phyloP scores from a whole-genome alignment of 2,113 vertebrate species.

The Cromileptes altivelis region DNA sequence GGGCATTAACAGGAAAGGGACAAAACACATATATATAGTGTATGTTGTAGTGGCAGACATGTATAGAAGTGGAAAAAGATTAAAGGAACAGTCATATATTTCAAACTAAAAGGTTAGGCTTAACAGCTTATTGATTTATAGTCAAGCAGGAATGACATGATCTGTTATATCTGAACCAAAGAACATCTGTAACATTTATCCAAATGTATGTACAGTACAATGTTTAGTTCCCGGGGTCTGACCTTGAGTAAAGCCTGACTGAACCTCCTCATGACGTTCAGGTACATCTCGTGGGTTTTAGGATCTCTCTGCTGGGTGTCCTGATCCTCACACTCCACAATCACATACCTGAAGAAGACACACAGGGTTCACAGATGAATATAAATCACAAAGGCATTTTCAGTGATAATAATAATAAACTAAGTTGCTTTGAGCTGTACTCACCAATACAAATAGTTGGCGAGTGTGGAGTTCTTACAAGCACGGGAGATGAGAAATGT shows the following conservation, averaged over 20 bases:
- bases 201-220: neutral
- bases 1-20: no score
- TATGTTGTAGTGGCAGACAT: neutral
- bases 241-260: conserved; percentile 98
- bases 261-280: conserved; percentile 98
- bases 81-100: neutral
- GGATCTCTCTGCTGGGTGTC: conserved; percentile 97
- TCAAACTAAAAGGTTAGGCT: no score
- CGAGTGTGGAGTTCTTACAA: conserved; percentile 97
- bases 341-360: conserved; percentile 91
- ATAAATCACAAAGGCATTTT: neutral
- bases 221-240: neutral
- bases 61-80: neutral
- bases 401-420: neutral
- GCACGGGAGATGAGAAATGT: conserved; percentile 98
- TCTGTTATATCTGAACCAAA: no score
- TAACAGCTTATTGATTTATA: no score
- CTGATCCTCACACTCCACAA: conserved; percentile 98
- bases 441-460: conserved; percentile 99
- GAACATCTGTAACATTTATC: no score
- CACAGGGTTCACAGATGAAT: neutral
- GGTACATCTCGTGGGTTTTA: conserved; percentile 98
- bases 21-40: neutral
- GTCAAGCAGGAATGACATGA: no score
- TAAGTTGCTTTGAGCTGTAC: conserved; percentile 36